phyloP scores from a whole-genome alignment of 2,113 vertebrate species.

The Caloenas nicobarica region DNA sequence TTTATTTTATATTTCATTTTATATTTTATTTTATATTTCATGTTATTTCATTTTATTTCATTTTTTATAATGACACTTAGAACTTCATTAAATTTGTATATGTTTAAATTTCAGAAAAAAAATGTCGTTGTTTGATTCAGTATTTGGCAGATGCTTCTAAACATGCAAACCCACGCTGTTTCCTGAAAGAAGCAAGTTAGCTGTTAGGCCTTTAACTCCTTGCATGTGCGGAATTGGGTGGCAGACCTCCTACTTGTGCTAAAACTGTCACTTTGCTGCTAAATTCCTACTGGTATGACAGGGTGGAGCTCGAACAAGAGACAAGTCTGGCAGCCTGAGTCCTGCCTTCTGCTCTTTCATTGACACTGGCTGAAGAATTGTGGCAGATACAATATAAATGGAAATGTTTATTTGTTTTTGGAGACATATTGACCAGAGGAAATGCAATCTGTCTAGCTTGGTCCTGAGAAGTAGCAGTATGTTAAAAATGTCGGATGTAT shows the following conservation, averaged over 20 bases:
- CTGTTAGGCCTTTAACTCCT: background rate
- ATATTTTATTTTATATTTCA: too few relatives aligned
- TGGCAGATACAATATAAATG: conserved; percentile 1
- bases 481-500: conserved; percentile 22
- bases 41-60: too few relatives aligned
- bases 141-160: background rate
- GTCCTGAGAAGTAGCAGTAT: background rate
- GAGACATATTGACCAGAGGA: background rate
- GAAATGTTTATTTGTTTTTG: conserved; percentile 40
- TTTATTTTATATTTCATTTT: too few relatives aligned
- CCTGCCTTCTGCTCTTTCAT: background rate
- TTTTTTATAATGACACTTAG: background rate
- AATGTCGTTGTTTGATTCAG: background rate
- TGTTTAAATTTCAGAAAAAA: background rate
- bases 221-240: background rate
- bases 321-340: background rate
- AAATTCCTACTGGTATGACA: conserved; percentile 16
- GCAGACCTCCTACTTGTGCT: conserved; percentile 30
- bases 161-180: background rate
- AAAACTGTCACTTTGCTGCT: conserved; percentile 45
- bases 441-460: background rate
- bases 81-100: background rate
- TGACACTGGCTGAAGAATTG: conserved; percentile 16
- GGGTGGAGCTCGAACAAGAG: background rate
- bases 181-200: background rate